Conservation (phyloP, 2,888 invertebrate genomes). For the Drosophila prolongata region DNA sequence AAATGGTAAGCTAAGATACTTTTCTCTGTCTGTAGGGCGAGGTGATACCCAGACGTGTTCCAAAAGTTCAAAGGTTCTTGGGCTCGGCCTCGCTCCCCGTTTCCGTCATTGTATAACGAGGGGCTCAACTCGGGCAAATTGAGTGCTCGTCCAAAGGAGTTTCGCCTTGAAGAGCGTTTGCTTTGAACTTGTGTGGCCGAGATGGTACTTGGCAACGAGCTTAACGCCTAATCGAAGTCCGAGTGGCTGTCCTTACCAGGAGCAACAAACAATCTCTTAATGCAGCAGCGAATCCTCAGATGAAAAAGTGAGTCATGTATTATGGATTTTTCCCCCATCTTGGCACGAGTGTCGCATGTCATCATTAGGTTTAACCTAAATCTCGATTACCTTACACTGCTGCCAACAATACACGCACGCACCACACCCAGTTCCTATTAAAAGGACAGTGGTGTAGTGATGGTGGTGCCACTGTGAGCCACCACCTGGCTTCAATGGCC, state of each 20-base stretch:
- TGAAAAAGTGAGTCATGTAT: conserved; percentile 62
- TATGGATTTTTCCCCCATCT: conserved; percentile 66
- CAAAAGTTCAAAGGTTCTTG: conserved; percentile 73
- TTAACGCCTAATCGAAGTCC: conserved; percentile 39
- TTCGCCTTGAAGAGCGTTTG: conserved; percentile 61
- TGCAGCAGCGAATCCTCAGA: conserved; percentile 6
- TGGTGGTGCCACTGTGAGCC: conserved; percentile 4
- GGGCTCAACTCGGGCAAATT: conserved; percentile 57
- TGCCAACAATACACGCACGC: conserved; percentile 38
- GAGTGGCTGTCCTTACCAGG: conserved; percentile 46
- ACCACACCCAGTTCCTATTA: conserved; percentile 69
- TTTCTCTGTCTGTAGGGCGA: conserved; percentile 4
- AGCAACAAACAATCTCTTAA: conserved; percentile 51
- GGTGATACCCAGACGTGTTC: conserved; percentile 20
- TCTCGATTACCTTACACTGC: conserved; percentile 67
- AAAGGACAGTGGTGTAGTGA: conserved; percentile 13
- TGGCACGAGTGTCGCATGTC: conserved; percentile 72
- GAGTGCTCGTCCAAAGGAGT: conserved; percentile 55
- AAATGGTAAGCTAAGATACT: no score
- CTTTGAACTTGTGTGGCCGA: conserved; percentile 66
- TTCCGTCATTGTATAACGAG: conserved; percentile 67
- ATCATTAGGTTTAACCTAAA: conserved; percentile 79
- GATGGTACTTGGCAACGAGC: conserved; percentile 52
- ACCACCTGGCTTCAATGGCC: conserved; percentile 27
- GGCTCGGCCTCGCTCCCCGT: conserved; percentile 31